Percentiles rank a stretch among this genome's conserved stretches.
These are phyloP conservation scores for Dinocampus coccinellae DNA, from an alignment of 2,888 invertebrate genomes.

Conservation along the genomic window DNA sequence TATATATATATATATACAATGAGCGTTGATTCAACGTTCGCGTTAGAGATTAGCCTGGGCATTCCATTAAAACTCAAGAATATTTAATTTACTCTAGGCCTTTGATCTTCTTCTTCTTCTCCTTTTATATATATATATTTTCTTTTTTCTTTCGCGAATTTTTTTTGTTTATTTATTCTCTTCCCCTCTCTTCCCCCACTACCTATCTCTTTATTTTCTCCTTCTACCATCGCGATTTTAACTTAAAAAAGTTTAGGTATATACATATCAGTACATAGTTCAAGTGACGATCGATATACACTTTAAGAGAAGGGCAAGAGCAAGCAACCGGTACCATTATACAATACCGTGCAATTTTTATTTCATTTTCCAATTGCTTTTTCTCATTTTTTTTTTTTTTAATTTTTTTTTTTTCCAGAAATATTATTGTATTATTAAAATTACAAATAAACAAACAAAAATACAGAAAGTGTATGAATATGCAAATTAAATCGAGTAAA, in stretches of 20 bases:
- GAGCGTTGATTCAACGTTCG: conserved; percentile 16
- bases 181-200: neutral
- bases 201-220: neutral
- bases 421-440: no score
- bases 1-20: conserved; percentile 7
- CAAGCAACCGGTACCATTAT: neutral
- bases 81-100: conserved; percentile 34
- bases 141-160: no score
- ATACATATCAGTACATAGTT: no score
- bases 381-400: no score
- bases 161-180: no score
- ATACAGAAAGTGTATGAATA: neutral
- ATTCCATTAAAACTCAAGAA: conserved; percentile 36
- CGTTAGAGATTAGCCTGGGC: conserved; percentile 28
- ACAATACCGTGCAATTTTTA: no score
- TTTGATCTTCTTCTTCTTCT: conserved; percentile 22
- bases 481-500: neutral
- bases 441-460: no score
- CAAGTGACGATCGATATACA: neutral
- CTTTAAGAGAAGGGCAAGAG: neutral
- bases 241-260: conserved; percentile 20
- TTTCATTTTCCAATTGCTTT: no score
- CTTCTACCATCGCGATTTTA: conserved; percentile 13
- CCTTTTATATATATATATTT: no score
- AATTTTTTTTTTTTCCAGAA: no score